Evolutionary conservation across 2,797 vertebrate species (phyloP), one percentile per base, ranked within the genome.

Genomic region (Chiroxiphia lanceolata): DNA sequence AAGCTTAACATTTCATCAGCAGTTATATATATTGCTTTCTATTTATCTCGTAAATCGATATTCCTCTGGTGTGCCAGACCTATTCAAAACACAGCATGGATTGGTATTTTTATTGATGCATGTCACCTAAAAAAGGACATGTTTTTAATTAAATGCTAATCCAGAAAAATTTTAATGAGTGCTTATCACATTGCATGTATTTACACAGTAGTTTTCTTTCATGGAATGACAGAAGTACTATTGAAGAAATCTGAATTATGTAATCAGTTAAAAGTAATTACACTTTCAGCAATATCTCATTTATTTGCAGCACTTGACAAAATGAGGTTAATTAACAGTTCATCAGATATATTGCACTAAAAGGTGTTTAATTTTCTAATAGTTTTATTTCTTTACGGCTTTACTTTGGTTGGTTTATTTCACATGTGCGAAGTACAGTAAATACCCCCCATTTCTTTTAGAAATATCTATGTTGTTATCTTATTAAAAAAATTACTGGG

Each of bases 121-220:
- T 96, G 93, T 97, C 82, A 44, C 97, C 97, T 98, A 94, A 97
- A 97, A 97, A 95, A 79, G 93, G 75, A 68, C 67, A 81, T 97
- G 85, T 71, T 97, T 98, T 98, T 98, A 98, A 98, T 98, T 98
- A 98, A 98, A 97, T 87, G 86, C 91, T 94, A 76, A 95, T 97
- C 97, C 84, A 89, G 88, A 97, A 97, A 97, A 97, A 96, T 78
- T 96, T 95, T 96, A 96, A 87, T 82, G 47, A 94, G 64, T 80
- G 69, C 65, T 96, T 97, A 97, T 97, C 97, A 91, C 15, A 33
- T 97, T 97, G 94, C 94, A 57, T 94, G 57, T 94, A 93, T 97
- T 95, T 97, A 93, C 96, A 97, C 96, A 97, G 78, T 89, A 68
- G 67, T 29, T 96, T 98, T 97, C 96, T 36, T 96, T 94, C 38